Conservation (phyloP, 2,113 vertebrate genomes). For the Heterotis niloticus region DNA sequence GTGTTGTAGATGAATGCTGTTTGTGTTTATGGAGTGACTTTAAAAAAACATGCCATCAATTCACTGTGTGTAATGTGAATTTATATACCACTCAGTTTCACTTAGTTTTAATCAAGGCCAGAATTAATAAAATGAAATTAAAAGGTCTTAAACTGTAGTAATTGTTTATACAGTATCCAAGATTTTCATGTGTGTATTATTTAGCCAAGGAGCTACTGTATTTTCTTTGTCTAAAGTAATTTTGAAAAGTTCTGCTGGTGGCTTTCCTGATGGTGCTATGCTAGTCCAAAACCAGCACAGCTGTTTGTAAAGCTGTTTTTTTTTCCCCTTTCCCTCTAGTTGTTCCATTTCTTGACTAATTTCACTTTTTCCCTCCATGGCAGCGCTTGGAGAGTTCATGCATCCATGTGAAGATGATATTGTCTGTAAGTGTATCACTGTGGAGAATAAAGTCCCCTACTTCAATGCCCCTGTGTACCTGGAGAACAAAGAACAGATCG, state of each 20-base stretch:
- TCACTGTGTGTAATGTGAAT: too few relatives aligned
- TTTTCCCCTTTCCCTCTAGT: background rate
- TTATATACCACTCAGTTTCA: too few relatives aligned
- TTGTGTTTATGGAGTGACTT: too few relatives aligned
- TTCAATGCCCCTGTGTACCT: conserved; percentile 95
- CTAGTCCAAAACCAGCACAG: background rate
- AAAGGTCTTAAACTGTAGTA: too few relatives aligned
- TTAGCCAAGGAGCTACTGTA: background rate
- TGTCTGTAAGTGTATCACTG: conserved; percentile 87
- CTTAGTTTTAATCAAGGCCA: too few relatives aligned
- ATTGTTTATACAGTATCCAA: too few relatives aligned
- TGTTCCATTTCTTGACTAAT: background rate
- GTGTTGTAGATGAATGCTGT: too few relatives aligned
- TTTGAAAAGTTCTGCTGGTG: background rate
- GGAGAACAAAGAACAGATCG: conserved; percentile 97
- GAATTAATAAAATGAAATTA: too few relatives aligned
- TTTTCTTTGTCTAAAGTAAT: background rate
- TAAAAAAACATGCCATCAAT: too few relatives aligned
- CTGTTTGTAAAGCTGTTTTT: background rate
- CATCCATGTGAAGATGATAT: conserved; percentile 96
- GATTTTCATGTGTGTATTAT: too few relatives aligned
- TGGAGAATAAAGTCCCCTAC: conserved; percentile 94
- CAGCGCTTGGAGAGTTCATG: conserved; percentile 89
- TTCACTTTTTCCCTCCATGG: conserved; percentile 19
- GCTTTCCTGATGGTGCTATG: background rate